Evolutionary conservation across 2,113 vertebrate species (phyloP).

Genomic region (Plecotus auritus): DNA sequence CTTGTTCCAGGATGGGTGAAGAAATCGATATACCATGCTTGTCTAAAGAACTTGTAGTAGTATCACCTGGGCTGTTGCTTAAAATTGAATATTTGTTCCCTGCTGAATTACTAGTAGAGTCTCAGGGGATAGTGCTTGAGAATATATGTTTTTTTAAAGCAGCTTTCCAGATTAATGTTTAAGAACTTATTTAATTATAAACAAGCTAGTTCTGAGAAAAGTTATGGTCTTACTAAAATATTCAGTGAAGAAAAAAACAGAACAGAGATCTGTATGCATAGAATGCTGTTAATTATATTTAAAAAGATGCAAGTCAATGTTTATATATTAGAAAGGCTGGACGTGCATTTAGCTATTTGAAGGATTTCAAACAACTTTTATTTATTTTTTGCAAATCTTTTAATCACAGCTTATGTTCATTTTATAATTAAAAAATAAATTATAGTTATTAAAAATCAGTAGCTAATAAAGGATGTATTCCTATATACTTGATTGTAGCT

Average conservation of each 20-base stretch:
- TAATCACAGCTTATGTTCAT: not conserved
- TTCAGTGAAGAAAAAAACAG: not conserved
- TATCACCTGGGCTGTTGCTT: not conserved
- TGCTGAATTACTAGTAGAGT: not conserved
- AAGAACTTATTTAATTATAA: slow-evolving; percentile 13
- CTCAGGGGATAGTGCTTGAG: not conserved
- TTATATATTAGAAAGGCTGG: not conserved
- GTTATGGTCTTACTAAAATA: slow-evolving; percentile 2
- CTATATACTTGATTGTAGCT: not conserved
- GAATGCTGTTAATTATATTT: not conserved
- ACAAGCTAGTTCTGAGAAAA: not conserved
- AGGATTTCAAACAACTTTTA: slow-evolving; percentile 2
- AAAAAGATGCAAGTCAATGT: not conserved
- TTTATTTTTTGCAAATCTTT: not conserved
- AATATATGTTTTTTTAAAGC: not conserved
- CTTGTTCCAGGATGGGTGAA: not conserved
- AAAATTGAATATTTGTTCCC: not conserved
- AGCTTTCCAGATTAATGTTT: not conserved
- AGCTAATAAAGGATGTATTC: not conserved
- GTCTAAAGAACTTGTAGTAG: not conserved
- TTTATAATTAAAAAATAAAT: slow-evolving; percentile 2
- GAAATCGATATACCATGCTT: not conserved
- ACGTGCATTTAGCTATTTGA: not conserved
- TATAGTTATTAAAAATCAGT: not conserved
- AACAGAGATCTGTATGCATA: not conserved